phyloP scores from a whole-genome alignment of 1,140 invertebrate species.

The Papilio machaon region DNA sequence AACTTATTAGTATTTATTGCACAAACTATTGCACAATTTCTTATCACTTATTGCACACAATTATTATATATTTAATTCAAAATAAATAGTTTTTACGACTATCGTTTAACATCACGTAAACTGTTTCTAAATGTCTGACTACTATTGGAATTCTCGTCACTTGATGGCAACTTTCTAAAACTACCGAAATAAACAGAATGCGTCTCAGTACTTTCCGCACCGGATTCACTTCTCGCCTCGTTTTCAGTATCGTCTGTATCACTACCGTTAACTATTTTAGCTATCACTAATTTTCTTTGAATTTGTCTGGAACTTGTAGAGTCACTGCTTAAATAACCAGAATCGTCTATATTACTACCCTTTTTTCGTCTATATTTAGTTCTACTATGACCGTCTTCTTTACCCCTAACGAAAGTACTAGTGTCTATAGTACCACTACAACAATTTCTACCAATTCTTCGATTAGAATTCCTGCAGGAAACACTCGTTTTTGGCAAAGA shows the following conservation, averaged over 20 bases:
- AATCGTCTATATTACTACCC: conserved; percentile 81
- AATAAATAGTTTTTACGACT: neutral
- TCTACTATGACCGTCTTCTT: conserved; percentile 52
- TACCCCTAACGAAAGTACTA: conserved; percentile 69
- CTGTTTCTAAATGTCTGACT: conserved; percentile 56
- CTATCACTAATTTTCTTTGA: conserved; percentile 67
- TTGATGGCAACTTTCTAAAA: conserved; percentile 71
- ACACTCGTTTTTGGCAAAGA: conserved; percentile 37
- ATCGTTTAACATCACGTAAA: conserved; percentile 57
- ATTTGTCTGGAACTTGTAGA: conserved; percentile 83
- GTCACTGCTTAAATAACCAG: conserved; percentile 90
- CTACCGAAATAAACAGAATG: conserved; percentile 90
- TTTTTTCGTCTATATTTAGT: conserved; percentile 65
- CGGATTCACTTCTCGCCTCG: conserved; percentile 91
- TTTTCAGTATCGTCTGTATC: conserved; percentile 89
- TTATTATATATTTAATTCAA: neutral
- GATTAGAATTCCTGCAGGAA: conserved; percentile 49
- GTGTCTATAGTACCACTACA: conserved; percentile 60
- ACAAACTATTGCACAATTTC: conserved; percentile 38
- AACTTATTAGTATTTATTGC: conserved; percentile 39
- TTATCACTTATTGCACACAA: conserved; percentile 9
- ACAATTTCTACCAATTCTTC: conserved; percentile 46
- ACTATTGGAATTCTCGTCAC: conserved; percentile 51
- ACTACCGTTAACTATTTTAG: conserved; percentile 80
- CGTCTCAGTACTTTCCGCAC: conserved; percentile 91